These are phyloP conservation scores for Saturnia japonica DNA, from an alignment of 2,888 invertebrate genomes.

Conservation along the genomic window DNA sequence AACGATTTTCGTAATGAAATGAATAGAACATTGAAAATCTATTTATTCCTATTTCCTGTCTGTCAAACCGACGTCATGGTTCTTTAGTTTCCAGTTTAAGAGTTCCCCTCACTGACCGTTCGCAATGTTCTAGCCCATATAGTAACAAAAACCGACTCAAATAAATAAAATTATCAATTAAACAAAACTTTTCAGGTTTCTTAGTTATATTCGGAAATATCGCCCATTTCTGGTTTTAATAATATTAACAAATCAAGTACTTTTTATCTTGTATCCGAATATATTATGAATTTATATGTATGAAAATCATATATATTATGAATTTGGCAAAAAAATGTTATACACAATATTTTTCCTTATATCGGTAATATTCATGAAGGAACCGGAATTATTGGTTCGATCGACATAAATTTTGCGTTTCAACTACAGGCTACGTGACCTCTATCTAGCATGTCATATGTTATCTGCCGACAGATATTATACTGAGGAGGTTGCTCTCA, in stretches of 20 bases:
- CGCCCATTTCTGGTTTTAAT: neutral
- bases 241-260: neutral
- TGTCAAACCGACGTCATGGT: no score
- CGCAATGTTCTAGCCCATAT: no score
- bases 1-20: no score
- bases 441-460: neutral
- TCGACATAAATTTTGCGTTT: neutral
- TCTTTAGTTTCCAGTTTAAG: no score
- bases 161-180: no score
- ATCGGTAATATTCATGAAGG: neutral
- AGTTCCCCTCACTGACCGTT: no score
- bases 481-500: neutral
- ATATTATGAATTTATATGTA: no score
- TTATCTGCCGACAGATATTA: neutral
- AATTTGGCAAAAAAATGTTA: neutral
- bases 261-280: neutral
- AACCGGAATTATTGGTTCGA: neutral
- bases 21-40: no score
- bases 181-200: neutral
- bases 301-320: no score
- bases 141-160: no score
- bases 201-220: neutral
- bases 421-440: neutral
- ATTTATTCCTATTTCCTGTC: no score
- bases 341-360: neutral